Conservation (phyloP, 2,888 invertebrate species). For the Mesochorus sp. region DNA sequence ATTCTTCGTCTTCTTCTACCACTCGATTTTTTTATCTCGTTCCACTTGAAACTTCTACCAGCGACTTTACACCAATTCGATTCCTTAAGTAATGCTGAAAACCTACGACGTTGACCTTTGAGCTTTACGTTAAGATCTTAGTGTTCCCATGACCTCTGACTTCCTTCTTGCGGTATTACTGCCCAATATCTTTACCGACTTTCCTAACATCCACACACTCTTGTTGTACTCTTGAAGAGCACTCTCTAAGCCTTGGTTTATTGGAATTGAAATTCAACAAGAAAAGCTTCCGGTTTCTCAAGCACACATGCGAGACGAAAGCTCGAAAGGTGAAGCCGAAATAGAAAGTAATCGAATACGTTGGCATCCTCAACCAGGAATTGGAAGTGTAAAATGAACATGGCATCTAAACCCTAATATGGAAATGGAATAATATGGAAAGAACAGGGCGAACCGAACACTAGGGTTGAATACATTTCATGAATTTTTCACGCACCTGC, state of each 20-base stretch:
- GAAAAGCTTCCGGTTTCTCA: constrained; percentile 57
- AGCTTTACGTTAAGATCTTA: constrained; percentile 58
- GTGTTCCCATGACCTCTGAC: constrained; percentile 52
- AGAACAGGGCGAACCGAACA: constrained; percentile 35
- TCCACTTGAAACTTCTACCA: constrained; percentile 49
- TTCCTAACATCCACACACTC: constrained; percentile 26
- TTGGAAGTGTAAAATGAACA: constrained; percentile 58
- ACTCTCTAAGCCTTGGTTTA: constrained; percentile 68
- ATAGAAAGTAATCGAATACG: constrained; percentile 33
- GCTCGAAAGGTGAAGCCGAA: constrained; percentile 13
- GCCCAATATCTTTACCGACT: constrained; percentile 5
- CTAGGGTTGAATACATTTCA: constrained; percentile 65
- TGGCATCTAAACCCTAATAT: constrained; percentile 8
- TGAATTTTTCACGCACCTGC: constrained; percentile 65
- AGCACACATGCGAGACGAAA: constrained; percentile 14
- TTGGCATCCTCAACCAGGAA: constrained; percentile 45
- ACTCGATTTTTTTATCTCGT: background rate
- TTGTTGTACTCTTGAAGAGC: constrained; percentile 60
- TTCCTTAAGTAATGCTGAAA: background rate
- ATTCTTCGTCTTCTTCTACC: background rate
- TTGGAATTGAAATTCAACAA: constrained; percentile 75
- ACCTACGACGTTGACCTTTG: constrained; percentile 18
- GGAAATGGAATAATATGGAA: constrained; percentile 21
- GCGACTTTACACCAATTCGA: constrained; percentile 43
- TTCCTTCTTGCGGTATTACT: constrained; percentile 3